These are phyloP conservation scores for Arctopsyche grandis DNA, from an alignment of 1,140 invertebrate species.

Conservation along the genomic window DNA sequence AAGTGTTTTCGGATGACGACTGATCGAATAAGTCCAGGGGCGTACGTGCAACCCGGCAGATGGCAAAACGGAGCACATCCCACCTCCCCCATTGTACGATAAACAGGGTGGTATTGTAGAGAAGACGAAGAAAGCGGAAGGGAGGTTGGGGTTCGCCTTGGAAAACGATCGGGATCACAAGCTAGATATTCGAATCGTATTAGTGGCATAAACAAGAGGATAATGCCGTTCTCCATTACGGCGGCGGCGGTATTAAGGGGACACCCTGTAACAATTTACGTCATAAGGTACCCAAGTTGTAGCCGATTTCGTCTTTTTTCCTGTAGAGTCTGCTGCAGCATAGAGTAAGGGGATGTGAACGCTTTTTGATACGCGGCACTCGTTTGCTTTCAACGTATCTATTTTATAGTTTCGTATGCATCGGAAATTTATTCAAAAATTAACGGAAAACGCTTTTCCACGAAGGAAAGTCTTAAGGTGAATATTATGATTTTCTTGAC, in stretches of 20 bases:
- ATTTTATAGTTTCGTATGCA: too few species aligned
- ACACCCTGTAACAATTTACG: constrained; percentile 39
- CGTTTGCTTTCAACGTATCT: too few species aligned
- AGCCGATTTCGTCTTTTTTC: neutral
- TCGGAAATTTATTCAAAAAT: too few species aligned
- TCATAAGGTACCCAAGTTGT: constrained; percentile 28
- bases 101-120: constrained; percentile 4
- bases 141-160: neutral
- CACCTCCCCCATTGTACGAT: neutral
- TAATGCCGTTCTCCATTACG: constrained; percentile 39
- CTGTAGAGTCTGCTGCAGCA: neutral
- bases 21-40: constrained; percentile 34
- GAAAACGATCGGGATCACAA: constrained; percentile 28
- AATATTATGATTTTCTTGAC: too few species aligned
- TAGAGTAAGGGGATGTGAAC: constrained; percentile 6
- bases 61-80: neutral
- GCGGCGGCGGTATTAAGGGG: constrained; percentile 20
- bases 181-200: constrained; percentile 40
- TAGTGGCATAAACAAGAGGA: constrained; percentile 42
- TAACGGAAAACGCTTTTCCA: too few species aligned
- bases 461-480: too few species aligned
- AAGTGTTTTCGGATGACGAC: constrained; percentile 35
- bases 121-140: neutral
- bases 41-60: constrained; percentile 3
- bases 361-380: constrained; percentile 10